Base-by-base conservation (phyloP, 2,113 vertebrate genomes). In the Saimiri boliviensis region DNA sequence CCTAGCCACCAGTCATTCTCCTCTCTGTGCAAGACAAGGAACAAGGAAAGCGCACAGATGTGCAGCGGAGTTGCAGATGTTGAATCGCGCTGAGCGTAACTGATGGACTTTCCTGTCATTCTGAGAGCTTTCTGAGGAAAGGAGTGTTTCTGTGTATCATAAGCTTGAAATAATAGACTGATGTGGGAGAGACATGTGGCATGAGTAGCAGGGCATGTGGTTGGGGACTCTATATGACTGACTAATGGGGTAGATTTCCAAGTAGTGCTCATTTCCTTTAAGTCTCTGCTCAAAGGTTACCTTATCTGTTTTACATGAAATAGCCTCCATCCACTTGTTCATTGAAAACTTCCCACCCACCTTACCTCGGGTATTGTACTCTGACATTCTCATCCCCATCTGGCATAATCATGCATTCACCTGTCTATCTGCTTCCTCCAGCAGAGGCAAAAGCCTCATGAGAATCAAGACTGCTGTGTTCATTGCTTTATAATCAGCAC, bases 111-210 rank as follows among this genome's bases (percentile, higher is more conserved):
- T 66, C 47, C 42, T 74, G 30, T 37, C 54, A 35, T 56, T 45
- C 45, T 10, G 54, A 80, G 86, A 52, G 35, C 9, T 35, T 63
- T 63, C 54, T 63, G 13, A 60, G 20, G 16, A 90, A 93, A 45
- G 13, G 37, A 37, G 77, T 71, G 45, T n/a, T 32, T 19, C 3
- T 0, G 0, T 37, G 27, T 54, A 21, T 63, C 27, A 32, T 32
- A 56, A 30, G 13, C 35, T 47, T 66, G 25, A 11, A 54, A 30
- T 35, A 66, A 35, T 14, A 20, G 23, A 81, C 37, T 16, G 25
- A 35, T 1, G 0, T 21, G 47, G 42, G 37, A 81, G 19, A 52
- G 25, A n/a, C 6, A 1, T 4, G 0, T 42, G 73, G 10, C 9
- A 4, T 56, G 49, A 45, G 20, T 66, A 32, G 12, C 8, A 16